Evolutionary conservation across 2,113 vertebrate genomes (phyloP).

Genomic region (Polyodon spathula): DNA sequence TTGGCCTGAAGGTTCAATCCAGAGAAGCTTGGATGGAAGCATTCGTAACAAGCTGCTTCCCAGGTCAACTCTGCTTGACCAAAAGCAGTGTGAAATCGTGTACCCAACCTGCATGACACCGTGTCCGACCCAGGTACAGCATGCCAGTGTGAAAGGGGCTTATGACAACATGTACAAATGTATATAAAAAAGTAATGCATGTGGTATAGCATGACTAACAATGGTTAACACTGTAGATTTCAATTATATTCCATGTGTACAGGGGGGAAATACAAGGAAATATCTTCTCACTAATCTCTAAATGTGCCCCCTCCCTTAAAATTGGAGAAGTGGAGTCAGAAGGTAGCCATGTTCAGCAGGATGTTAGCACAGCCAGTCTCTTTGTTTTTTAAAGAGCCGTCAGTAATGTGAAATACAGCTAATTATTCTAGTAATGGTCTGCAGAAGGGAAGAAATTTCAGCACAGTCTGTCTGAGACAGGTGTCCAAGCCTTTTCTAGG

Average conservation of each 20-base stretch:
- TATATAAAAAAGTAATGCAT: conserved; percentile 9
- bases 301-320: not conserved
- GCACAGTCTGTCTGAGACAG: not conserved
- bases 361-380: not conserved
- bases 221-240: not conserved
- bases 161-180: conserved; percentile 12
- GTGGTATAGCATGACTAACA: too few species aligned
- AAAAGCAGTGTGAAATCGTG: too few species aligned
- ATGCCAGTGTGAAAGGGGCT: conserved; percentile 6
- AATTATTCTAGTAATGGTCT: not conserved
- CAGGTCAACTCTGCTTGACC: too few species aligned
- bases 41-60: too few species aligned
- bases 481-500: not conserved
- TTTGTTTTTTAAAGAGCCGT: not conserved
- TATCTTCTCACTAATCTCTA: too few species aligned
- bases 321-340: not conserved
- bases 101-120: too few species aligned
- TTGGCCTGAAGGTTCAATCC: too few species aligned
- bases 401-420: not conserved
- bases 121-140: too few species aligned
- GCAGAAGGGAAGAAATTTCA: not conserved
- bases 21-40: too few species aligned
- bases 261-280: too few species aligned
- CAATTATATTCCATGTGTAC: not conserved
- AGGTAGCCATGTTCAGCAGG: not conserved